A percentile compares a stretch with the other conserved stretches of the same genome.
These are phyloP conservation scores for Bambusicola thoracicus DNA, from an alignment of 2,113 vertebrate genomes.

Conservation along the genomic window DNA sequence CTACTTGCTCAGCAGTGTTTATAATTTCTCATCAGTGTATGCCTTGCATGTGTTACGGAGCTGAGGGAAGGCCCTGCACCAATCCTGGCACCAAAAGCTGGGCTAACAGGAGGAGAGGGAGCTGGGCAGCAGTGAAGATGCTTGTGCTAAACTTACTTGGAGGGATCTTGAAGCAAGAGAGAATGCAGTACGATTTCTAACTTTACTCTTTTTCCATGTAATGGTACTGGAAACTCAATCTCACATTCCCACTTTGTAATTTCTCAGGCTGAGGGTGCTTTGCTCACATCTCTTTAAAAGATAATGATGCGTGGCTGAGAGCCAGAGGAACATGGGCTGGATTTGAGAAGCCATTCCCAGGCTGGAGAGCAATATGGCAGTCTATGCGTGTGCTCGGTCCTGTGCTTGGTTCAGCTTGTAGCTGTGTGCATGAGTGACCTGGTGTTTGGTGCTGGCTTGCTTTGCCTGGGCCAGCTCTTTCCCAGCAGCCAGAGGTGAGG, in stretches of 20 bases:
- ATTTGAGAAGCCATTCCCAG: not conserved
- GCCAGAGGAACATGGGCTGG: not conserved
- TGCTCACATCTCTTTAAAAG: not conserved
- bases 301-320: not conserved
- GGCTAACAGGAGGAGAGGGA: not conserved
- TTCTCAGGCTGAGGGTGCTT: not conserved
- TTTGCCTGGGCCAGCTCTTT: not conserved
- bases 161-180: not conserved
- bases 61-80: not conserved
- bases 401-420: not conserved
- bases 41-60: not conserved
- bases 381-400: not conserved
- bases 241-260: not conserved
- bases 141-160: not conserved
- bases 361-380: not conserved
- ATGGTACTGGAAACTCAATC: not conserved
- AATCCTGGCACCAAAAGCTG: not conserved
- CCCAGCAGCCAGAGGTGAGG: not conserved
- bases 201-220: not conserved
- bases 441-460: not conserved
- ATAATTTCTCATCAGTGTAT: not conserved
- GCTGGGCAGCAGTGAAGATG: not conserved
- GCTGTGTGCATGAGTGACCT: not conserved
- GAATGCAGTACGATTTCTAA: not conserved
- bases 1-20: not conserved